Evolutionary conservation across 2,888 invertebrate genomes (phyloP).

Genomic region (Campopleginae sp.): DNA sequence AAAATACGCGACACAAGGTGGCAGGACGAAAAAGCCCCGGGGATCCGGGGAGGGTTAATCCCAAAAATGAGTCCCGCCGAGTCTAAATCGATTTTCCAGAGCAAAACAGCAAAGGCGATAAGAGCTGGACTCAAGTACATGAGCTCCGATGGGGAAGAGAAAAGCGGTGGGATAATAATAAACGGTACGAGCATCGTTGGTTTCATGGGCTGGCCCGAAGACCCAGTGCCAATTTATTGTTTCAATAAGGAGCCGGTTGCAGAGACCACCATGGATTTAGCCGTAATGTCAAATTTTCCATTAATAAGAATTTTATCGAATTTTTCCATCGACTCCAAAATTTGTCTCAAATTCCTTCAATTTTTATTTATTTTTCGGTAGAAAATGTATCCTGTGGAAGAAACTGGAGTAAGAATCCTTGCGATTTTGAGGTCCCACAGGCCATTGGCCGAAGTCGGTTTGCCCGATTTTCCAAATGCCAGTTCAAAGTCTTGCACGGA

Average conservation of each 20-base stretch:
- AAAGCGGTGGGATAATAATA: constrained; percentile 86
- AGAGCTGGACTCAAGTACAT: constrained; percentile 82
- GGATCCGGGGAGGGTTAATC: too few species aligned
- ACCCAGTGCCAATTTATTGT: constrained; percentile 75
- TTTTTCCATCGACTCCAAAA: neutral
- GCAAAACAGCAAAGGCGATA: constrained; percentile 64
- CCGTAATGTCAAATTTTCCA: constrained; percentile 61
- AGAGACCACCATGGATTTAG: constrained; percentile 70
- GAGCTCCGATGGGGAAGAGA: constrained; percentile 80
- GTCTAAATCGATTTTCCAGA: constrained; percentile 58
- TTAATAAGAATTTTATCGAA: neutral
- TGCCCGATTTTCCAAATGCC: constrained; percentile 71
- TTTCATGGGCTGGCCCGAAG: constrained; percentile 78
- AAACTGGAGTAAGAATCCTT: constrained; percentile 77
- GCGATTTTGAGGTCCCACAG: constrained; percentile 75
- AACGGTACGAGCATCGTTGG: constrained; percentile 88
- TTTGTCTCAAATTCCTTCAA: neutral
- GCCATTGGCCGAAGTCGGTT: constrained; percentile 70
- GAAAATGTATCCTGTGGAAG: constrained; percentile 65
- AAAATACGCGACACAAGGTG: too few species aligned
- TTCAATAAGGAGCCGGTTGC: constrained; percentile 71
- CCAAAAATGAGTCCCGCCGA: too few species aligned
- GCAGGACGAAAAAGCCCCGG: too few species aligned
- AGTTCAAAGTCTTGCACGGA: neutral
- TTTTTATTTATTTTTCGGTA: constrained; percentile 35